Conservation (phyloP, 1,140 invertebrate genomes). For the Bradynema listronoti region DNA sequence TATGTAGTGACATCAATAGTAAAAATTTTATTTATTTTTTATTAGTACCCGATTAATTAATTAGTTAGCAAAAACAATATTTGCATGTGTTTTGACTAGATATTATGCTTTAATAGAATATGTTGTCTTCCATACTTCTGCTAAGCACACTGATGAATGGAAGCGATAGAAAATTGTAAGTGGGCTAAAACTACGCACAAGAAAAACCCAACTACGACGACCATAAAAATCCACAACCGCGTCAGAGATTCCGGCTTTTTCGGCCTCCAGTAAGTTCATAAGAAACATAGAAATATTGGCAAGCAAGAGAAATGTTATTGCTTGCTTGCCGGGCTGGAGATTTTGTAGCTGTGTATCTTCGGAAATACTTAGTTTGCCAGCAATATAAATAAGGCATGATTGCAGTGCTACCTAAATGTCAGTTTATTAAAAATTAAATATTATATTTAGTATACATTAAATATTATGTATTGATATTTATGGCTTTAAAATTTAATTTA, state of each 20-base stretch:
- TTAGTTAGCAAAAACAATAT: too few relatives aligned
- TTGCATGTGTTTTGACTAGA: too few relatives aligned
- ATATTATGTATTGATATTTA: too few relatives aligned
- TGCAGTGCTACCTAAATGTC: constrained; percentile 53
- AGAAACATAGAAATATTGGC: constrained; percentile 56
- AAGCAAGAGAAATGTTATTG: constrained; percentile 44
- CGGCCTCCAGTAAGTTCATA: constrained; percentile 56
- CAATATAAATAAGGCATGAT: constrained; percentile 53
- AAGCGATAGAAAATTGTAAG: constrained; percentile 57
- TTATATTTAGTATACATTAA: too few relatives aligned
- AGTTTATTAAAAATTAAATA: too few relatives aligned
- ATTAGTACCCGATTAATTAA: too few relatives aligned
- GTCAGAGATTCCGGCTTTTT: constrained; percentile 48
- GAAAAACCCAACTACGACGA: constrained; percentile 50
- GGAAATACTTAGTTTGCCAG: constrained; percentile 46
- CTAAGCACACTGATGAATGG: constrained; percentile 54
- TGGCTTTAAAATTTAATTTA: too few relatives aligned
- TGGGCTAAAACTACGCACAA: constrained; percentile 50
- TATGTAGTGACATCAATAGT: too few relatives aligned
- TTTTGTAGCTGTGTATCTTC: constrained; percentile 33
- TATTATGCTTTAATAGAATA: constrained; percentile 52
- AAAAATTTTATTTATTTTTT: too few relatives aligned
- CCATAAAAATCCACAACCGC: constrained; percentile 57
- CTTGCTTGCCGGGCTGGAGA: constrained; percentile 45
- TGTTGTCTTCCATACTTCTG: constrained; percentile 55